A percentile compares a stretch with the other conserved stretches of the same genome.
Evolutionary conservation across 2,797 vertebrate species (phyloP).

Genomic region (Apogon hyalosoma): DNA sequence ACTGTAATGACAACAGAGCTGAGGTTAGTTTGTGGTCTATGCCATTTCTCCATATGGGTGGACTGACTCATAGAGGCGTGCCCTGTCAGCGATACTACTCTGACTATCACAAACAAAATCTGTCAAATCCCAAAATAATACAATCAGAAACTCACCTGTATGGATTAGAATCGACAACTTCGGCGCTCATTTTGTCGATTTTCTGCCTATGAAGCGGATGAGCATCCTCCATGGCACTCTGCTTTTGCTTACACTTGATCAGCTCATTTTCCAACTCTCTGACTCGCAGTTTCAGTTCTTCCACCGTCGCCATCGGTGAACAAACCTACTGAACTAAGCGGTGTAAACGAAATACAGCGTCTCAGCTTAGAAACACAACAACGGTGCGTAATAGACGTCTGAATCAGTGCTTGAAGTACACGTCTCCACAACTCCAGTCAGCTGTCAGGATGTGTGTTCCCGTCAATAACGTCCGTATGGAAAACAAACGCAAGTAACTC

Average conservation of each 20-base stretch:
- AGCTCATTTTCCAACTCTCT: constrained; percentile 91
- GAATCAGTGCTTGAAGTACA: constrained; percentile 69
- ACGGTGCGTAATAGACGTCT: rapidly evolving
- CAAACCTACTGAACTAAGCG: not conserved
- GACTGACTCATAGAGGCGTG: constrained; percentile 66
- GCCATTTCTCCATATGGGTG: constrained; percentile 26
- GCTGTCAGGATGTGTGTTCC: constrained; percentile 56
- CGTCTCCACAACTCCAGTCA: constrained; percentile 75
- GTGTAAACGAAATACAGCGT: rapidly evolving
- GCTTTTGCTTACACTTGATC: constrained; percentile 84
- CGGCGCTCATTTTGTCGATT: constrained; percentile 92
- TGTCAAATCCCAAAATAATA: not conserved
- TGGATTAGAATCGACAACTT: constrained; percentile 96
- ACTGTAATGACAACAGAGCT: constrained; percentile 78
- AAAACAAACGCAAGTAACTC: constrained; percentile 14
- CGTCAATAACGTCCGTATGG: constrained; percentile 64
- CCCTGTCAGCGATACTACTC: constrained; percentile 2
- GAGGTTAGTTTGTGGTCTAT: constrained; percentile 34
- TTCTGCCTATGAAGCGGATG: constrained; percentile 77
- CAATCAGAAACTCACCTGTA: constrained; percentile 87
- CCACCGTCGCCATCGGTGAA: constrained; percentile 80
- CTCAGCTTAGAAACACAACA: rapidly evolving
- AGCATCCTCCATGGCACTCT: constrained; percentile 65
- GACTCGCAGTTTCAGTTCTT: constrained; percentile 88
- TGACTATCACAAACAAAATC: not conserved